These are phyloP conservation scores for Piaya cayana DNA, from an alignment of 2,113 vertebrate genomes.

Conservation along the genomic window DNA sequence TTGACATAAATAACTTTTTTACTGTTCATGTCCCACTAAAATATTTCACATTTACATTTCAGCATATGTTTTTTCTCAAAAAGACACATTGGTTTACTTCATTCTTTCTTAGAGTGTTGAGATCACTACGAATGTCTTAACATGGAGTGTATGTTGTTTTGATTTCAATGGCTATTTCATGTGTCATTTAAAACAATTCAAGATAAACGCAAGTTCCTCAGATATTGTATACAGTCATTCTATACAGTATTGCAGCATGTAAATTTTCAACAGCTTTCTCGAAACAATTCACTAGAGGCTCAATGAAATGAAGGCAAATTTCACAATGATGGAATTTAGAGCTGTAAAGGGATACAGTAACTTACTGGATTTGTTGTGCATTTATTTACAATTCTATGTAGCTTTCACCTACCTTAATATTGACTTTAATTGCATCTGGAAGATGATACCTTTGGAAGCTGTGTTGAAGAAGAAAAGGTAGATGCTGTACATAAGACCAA, in stretches of 20 bases:
- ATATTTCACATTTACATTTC: neutral
- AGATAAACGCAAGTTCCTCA: neutral
- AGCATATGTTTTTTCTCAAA: neutral
- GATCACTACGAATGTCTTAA: neutral
- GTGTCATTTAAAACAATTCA: neutral
- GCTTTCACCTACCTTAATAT: neutral
- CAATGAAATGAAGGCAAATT: slow-evolving; percentile 31
- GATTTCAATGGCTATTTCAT: slow-evolving; percentile 1
- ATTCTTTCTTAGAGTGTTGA: neutral
- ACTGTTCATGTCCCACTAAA: neutral
- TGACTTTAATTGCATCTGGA: slow-evolving; percentile 1
- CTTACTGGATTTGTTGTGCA: neutral
- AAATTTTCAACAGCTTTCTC: slow-evolving; percentile 9
- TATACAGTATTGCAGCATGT: neutral
- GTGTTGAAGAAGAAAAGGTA: neutral
- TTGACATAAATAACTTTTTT: neutral
- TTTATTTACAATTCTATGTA: neutral
- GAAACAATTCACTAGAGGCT: neutral
- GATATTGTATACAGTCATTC: neutral
- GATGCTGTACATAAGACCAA: neutral
- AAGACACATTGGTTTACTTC: neutral
- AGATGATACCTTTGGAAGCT: neutral
- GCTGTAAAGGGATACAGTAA: neutral
- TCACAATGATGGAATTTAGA: slow-evolving; percentile 26
- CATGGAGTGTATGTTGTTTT: neutral